phyloP scores from a whole-genome alignment of 2,797 vertebrate species.

The Chiloscyllium punctatum region DNA sequence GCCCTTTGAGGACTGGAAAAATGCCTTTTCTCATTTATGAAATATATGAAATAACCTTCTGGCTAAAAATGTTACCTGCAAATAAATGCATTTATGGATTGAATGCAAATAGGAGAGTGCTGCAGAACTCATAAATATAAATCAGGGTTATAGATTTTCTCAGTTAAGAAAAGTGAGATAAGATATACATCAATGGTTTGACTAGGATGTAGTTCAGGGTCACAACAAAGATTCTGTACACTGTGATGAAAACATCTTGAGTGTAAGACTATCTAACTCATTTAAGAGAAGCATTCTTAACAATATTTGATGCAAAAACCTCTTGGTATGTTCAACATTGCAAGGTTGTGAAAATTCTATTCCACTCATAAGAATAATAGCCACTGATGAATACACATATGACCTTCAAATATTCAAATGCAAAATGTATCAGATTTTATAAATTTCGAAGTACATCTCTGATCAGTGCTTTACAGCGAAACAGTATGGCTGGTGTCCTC shows the following conservation, averaged over 20 bases:
- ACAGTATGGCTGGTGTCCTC: neutral
- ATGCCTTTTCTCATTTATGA: neutral
- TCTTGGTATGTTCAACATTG: neutral
- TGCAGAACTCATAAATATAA: neutral
- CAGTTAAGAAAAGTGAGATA: neutral
- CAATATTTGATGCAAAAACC: neutral
- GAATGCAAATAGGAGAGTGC: neutral
- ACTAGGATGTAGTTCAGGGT: conserved; percentile 2
- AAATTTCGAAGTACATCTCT: neutral
- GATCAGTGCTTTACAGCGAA: neutral
- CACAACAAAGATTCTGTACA: conserved; percentile 2
- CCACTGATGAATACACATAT: neutral
- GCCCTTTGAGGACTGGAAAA: neutral
- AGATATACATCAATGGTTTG: neutral
- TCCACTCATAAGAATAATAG: neutral
- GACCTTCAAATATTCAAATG: conserved; percentile 18
- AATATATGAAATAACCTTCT: conserved; percentile 28
- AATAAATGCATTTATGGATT: conserved; percentile 25
- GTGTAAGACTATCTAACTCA: neutral
- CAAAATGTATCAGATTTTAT: neutral
- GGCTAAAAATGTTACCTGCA: neutral
- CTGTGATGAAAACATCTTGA: neutral
- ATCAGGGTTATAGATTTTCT: conserved; percentile 17
- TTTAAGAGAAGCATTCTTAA: neutral
- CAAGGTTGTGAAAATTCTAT: neutral